phyloP scores from a whole-genome alignment of 2,113 vertebrate species.

The Orycteropus afer region DNA sequence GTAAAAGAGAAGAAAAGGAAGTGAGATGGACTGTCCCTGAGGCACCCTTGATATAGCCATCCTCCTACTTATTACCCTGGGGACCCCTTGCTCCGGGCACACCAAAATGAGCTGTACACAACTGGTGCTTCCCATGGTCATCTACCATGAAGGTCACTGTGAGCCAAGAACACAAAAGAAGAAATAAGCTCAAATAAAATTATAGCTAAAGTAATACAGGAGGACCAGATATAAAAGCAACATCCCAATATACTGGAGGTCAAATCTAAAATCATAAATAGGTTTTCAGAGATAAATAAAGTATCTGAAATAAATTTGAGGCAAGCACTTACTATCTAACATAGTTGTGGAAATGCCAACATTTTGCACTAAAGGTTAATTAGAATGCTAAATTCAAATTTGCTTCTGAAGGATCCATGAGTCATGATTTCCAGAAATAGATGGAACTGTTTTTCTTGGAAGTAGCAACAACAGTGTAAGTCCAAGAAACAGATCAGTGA shows the following conservation, averaged over 20 bases:
- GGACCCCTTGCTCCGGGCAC: neutral
- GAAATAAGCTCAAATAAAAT: neutral
- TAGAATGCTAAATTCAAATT: constrained; percentile 37
- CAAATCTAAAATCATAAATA: neutral
- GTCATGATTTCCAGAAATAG: constrained; percentile 22
- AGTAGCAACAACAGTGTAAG: neutral
- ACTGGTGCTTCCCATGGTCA: fast-evolving
- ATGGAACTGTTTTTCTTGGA: neutral
- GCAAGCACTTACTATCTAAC: neutral
- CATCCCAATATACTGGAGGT: neutral
- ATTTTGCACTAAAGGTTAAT: constrained; percentile 41
- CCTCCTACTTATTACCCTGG: neutral
- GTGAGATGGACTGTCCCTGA: neutral
- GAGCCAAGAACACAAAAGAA: neutral
- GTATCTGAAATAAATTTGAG: neutral
- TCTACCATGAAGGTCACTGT: neutral
- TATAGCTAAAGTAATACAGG: neutral
- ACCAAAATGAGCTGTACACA: fast-evolving
- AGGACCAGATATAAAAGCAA: neutral
- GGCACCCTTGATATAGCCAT: neutral
- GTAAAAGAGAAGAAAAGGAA: neutral
- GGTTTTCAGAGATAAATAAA: neutral
- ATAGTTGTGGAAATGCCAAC: constrained; percentile 9
- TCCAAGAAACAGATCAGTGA: neutral
- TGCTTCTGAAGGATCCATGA: neutral